Base-by-base conservation (phyloP, 2,797 vertebrate genomes). In the Melopsittacus undulatus region DNA sequence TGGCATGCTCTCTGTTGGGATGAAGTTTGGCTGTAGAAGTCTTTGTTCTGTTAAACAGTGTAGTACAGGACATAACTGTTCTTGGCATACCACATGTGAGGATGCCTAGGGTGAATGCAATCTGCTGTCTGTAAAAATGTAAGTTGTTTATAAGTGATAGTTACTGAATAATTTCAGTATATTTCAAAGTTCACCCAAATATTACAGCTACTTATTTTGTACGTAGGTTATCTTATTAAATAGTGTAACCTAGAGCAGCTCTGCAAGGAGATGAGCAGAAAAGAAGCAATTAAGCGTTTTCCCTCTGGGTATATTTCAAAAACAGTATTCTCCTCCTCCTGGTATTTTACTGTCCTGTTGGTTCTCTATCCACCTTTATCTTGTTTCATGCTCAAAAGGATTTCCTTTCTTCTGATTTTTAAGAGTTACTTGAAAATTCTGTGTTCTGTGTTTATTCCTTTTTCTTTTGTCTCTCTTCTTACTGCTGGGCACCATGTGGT, bases 241-340 rank as follows among this genome's bases (percentile, higher is more conserved):
- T 82, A 57, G 80, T 13, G 70, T 88, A 88, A 90, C 87, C 80
- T 94, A 82, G 77, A 94, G 86, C 79, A 86, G 61, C 64, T 88
- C 51, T 94, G 48, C 79, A 26, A 73, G 54, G 63, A 91, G 63
- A 43, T 24, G 32, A 92, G 66, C 59, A 90, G 85, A 88, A 93
- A 95, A 94, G 89, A 93, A 88, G 63, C 66, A 72, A 87, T 89
- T 90, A 92, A 82, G 75, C 10, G 1, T 76, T 91, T 92, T 76
- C 63, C 76, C 57, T 91, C 24, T 69, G 84, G 66, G 54, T 10
- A 2, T 78, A 82, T 95, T 92, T 92, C 48, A 94, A 87, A 95
- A 90, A 18, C 43, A 14, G 17, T 89, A 27, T 75, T 86, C 49
- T 95, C 61, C 40, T 95, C 73, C 82, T 94, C 52, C 49, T 92